A percentile compares a stretch with the other conserved stretches of the same genome.
Conservation (phyloP, 2,888 invertebrate genomes). For the Agonopterix subpropinquella region DNA sequence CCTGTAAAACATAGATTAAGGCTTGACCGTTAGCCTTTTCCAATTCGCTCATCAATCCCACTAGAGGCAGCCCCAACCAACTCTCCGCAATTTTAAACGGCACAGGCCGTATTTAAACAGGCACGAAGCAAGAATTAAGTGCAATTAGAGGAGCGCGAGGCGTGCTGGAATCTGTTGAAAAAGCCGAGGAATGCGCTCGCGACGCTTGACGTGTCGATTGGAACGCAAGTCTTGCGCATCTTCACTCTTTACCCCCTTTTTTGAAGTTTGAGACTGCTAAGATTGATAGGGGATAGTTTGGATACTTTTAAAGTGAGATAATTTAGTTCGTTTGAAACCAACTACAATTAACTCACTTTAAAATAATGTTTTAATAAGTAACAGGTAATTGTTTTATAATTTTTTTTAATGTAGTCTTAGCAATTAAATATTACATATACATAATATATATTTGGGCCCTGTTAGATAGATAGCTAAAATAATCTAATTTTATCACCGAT, state of each 20-base stretch:
- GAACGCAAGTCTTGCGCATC: conserved; percentile 36
- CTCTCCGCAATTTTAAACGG: conserved; percentile 40
- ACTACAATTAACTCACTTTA: not conserved
- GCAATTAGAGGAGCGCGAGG: conserved; percentile 63
- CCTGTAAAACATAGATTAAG: no score
- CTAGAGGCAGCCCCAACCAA: conserved; percentile 7
- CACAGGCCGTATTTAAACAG: conserved; percentile 55
- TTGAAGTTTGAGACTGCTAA: not conserved
- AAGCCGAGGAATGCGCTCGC: conserved; percentile 52
- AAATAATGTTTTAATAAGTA: no score
- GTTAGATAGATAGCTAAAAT: no score
- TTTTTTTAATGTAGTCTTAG: no score
- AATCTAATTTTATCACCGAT: no score
- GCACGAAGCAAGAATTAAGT: conserved; percentile 66
- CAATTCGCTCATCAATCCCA: conserved; percentile 3
- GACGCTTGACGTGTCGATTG: conserved; percentile 51
- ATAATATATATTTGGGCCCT: no score
- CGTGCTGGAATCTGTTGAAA: conserved; percentile 58
- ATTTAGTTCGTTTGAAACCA: conserved; percentile 1
- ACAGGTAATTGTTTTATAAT: no score
- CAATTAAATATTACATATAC: no score
- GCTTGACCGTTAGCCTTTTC: no score
- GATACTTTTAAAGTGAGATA: not conserved
- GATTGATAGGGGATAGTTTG: conserved; percentile 10
- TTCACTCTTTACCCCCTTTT: conserved; percentile 5